These are phyloP conservation scores for Scaptomyza hsui DNA, from an alignment of 1,140 invertebrate species.

Conservation along the genomic window DNA sequence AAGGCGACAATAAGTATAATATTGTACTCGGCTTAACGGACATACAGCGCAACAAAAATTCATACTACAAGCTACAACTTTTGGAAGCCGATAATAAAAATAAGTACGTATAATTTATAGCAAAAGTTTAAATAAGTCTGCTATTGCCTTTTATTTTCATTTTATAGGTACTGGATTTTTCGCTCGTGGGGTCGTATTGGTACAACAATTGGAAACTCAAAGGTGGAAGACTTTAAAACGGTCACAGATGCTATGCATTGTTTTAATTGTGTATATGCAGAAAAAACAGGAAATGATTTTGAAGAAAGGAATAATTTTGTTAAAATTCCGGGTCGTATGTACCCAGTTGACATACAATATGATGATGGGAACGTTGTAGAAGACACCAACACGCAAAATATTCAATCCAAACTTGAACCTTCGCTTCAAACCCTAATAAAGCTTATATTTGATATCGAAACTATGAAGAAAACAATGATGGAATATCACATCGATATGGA, in stretches of 20 bases:
- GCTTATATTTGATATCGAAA: conserved; percentile 95
- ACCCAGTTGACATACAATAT: conserved; percentile 96
- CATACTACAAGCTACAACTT: conserved; percentile 97
- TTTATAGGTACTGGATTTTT: conserved; percentile 92
- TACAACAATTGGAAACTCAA: conserved; percentile 94
- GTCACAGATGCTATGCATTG: conserved; percentile 87
- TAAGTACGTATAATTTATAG: conserved; percentile 84
- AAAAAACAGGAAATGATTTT: conserved; percentile 95
- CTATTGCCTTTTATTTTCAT: conserved; percentile 1
- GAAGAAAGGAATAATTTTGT: conserved; percentile 88
- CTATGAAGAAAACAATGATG: conserved; percentile 96
- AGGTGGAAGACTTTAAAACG: conserved; percentile 87
- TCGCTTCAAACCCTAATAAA: conserved; percentile 93
- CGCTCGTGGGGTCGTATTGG: conserved; percentile 98
- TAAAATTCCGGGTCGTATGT: conserved; percentile 92
- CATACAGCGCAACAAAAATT: conserved; percentile 94
- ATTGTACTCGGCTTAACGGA: conserved; percentile 93
- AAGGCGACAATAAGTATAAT: conserved; percentile 88
- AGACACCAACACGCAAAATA: conserved; percentile 40
- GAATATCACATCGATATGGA: conserved; percentile 98
- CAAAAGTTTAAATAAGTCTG: not conserved
- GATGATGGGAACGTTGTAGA: conserved; percentile 83
- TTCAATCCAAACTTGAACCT: conserved; percentile 89
- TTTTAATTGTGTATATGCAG: conserved; percentile 90
- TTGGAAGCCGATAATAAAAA: conserved; percentile 90